Base-by-base conservation (phyloP, 2,113 vertebrate species). In the Lates calcarifer region DNA sequence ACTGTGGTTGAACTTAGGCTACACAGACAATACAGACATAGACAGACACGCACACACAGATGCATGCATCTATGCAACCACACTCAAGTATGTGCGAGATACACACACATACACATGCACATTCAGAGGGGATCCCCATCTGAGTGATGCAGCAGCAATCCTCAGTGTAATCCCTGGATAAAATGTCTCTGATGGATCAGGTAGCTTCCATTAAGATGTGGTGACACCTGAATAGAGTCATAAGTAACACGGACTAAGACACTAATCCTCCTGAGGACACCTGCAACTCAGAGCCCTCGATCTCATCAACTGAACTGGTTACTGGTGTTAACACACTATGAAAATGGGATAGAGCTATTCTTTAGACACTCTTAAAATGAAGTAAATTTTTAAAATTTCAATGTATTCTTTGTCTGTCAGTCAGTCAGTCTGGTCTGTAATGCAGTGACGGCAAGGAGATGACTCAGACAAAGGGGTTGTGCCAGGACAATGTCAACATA, bases 401-500 rank as follows among this genome's bases (percentile, higher is more conserved):
- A 2, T n/a, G 20, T 24, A 53, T 45, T 33, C 10, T 49, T 8
- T n/a, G 22, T 72, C 68, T 24, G 22, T 72, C 68, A 24, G 58
- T 56, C 66, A 68, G 45, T 26, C 13, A 20, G 53, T 73, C 55
- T 29, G 68, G 81, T 83, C 63, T 76, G 39, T 53, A 33, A 22
- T 63, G 28, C 18, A 65, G 63, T 60, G 64, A 69, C 35, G 45
- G 74, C 22, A 6, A 49, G 33, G 22, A 6, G 65, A 74, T 90
- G 91, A 94, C 70, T 93, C 89, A 93, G 84, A 53, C 67, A 9
- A 53, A 68, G 22, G 74, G 90, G 81, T 83, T 76, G 79, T 81
- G 87, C 85, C 87, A 87, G 84, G 87, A 81, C 79, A 87, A 69
- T 78, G 84, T 91, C 91, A 94, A 83, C 86, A 90, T 69, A 63